Conservation (phyloP, 2,888 invertebrate genomes). For the Oscheius myriophilus region DNA sequence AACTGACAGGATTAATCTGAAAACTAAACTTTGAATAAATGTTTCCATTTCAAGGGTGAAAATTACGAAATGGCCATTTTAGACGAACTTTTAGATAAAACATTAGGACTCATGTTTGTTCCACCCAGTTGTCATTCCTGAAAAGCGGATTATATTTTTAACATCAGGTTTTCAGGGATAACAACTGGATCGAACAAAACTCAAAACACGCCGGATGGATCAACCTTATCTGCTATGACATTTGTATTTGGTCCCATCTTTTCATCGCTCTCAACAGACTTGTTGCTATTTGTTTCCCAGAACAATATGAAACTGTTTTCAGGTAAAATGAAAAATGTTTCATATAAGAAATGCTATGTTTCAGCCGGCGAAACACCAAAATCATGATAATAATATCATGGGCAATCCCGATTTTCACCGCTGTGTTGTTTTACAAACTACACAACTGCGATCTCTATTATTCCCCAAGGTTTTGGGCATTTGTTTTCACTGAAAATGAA, state of each 20-base stretch:
- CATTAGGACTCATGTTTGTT: too few relatives aligned
- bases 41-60: too few relatives aligned
- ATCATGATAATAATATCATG: slow-evolving; percentile 19
- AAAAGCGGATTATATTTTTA: too few relatives aligned
- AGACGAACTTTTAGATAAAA: too few relatives aligned
- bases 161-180: slow-evolving; percentile 19
- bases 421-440: slow-evolving; percentile 2
- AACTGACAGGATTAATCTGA: too few relatives aligned
- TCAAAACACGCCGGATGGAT: slow-evolving; percentile 16
- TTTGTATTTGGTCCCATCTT: slow-evolving; percentile 27
- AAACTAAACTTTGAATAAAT: too few relatives aligned
- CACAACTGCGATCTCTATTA: neutral
- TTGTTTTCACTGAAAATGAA: slow-evolving; percentile 15
- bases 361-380: slow-evolving; percentile 10
- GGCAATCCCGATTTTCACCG: slow-evolving; percentile 4
- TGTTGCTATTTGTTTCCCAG: slow-evolving; percentile 23
- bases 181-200: slow-evolving; percentile 6
- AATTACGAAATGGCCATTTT: too few relatives aligned
- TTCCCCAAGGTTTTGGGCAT: slow-evolving; percentile 10
- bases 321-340: slow-evolving; percentile 1
- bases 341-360: neutral
- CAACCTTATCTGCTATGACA: slow-evolving; percentile 29
- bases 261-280: slow-evolving; percentile 28
- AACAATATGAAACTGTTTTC: slow-evolving; percentile 21
- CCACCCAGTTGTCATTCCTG: too few relatives aligned